Evolutionary conservation across 53 echinoderm and acorn worm species (phyloP).

Genomic region (Crossaster papposus): DNA sequence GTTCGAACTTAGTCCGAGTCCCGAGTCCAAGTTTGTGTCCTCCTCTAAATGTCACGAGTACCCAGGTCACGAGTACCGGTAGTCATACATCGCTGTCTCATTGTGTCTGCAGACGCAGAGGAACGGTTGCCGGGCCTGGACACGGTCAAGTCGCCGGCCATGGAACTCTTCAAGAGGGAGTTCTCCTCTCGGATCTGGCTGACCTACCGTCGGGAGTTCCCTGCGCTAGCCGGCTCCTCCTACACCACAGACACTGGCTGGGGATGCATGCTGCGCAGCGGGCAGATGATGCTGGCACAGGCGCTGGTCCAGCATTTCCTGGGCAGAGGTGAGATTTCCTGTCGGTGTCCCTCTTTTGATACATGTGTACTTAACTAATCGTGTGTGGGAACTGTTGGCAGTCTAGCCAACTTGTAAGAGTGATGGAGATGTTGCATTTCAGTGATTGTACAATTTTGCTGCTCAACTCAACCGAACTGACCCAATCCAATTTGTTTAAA

Average conservation of each 20-base stretch:
- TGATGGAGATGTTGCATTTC: too few relatives aligned
- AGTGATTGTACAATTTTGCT: too few relatives aligned
- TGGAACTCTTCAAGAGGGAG: constrained; percentile 96
- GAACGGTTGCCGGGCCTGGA: constrained; percentile 67
- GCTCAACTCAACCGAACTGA: too few relatives aligned
- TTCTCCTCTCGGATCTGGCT: constrained; percentile 93
- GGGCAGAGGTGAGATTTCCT: constrained; percentile 73
- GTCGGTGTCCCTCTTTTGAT: not conserved
- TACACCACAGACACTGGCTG: constrained; percentile 96
- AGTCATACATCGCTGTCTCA: not conserved
- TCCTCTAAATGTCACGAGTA: too few relatives aligned
- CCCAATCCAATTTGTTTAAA: too few relatives aligned
- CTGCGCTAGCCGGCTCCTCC: constrained; percentile 84
- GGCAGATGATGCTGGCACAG: constrained; percentile 98
- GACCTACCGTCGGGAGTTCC: constrained; percentile 97
- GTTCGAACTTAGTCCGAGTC: too few relatives aligned
- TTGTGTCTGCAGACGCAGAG: constrained; percentile 68
- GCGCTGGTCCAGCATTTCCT: constrained; percentile 88
- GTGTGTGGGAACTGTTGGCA: too few relatives aligned
- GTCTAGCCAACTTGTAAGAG: too few relatives aligned
- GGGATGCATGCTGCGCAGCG: constrained; percentile 99
- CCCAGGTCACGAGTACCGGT: too few relatives aligned
- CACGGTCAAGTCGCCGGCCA: constrained; percentile 79
- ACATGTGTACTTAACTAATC: not conserved
- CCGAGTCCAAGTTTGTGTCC: too few relatives aligned